These are phyloP conservation scores for Sericinus montela DNA, from an alignment of 2,888 invertebrate species.

Conservation along the genomic window DNA sequence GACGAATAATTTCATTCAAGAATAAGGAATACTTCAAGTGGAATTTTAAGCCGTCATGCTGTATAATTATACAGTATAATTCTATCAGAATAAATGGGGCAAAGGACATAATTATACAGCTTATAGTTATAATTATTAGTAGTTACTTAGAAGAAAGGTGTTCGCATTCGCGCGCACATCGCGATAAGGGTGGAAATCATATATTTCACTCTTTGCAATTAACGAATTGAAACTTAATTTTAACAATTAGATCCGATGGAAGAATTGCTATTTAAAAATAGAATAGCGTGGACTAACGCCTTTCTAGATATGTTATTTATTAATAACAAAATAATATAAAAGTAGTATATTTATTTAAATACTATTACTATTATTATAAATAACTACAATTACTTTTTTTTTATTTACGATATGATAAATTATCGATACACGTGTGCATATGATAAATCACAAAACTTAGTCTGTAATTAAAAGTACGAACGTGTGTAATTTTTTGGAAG, in stretches of 20 bases:
- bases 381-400: neutral
- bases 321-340: too few relatives aligned
- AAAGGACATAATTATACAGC: conserved; percentile 70
- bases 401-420: conserved; percentile 48
- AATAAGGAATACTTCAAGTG: conserved; percentile 42
- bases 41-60: conserved; percentile 53
- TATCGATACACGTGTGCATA: conserved; percentile 55
- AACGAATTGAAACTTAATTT: conserved; percentile 24
- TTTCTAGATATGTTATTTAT: too few relatives aligned
- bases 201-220: conserved; percentile 47
- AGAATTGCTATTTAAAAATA: too few relatives aligned
- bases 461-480: conserved; percentile 71
- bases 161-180: conserved; percentile 64
- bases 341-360: too few relatives aligned
- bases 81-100: conserved; percentile 63
- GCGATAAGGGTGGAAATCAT: conserved; percentile 42
- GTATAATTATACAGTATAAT: conserved; percentile 68
- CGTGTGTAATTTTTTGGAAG: conserved; percentile 64
- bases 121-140: conserved; percentile 61
- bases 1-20: conserved; percentile 43
- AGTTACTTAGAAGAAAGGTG: conserved; percentile 61
- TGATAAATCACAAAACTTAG: conserved; percentile 63
- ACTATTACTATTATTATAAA: too few relatives aligned
- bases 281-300: too few relatives aligned
- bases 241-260: neutral